Percentiles rank a stretch among this genome's conserved stretches.
Evolutionary conservation across 2,797 vertebrate genomes (phyloP).

Genomic region (Garrulus glandarius): DNA sequence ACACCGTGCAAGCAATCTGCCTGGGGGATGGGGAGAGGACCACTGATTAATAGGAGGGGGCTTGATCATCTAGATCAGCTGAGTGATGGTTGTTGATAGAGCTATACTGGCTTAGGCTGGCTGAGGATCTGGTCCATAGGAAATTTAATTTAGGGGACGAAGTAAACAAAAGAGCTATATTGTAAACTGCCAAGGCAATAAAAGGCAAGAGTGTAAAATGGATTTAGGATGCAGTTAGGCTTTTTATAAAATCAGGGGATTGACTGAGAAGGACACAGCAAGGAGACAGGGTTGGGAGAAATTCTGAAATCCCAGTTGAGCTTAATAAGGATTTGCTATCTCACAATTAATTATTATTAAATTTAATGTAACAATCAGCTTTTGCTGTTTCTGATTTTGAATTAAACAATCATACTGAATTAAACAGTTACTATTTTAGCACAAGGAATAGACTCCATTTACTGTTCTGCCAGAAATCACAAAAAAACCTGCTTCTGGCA

Average conservation of each 20-base stretch:
- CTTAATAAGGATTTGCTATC: not conserved
- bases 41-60: not conserved
- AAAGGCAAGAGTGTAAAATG: not conserved
- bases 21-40: not conserved
- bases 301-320: not conserved
- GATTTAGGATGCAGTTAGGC: conserved; percentile 12
- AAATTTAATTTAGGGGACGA: not conserved
- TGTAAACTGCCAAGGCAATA: conserved; percentile 14
- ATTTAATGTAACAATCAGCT: not conserved
- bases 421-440: not conserved
- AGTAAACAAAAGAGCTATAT: not conserved
- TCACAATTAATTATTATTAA: not conserved
- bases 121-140: not conserved
- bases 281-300: conserved; percentile 5
- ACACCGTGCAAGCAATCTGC: not conserved
- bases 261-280: conserved; percentile 8
- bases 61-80: not conserved
- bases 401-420: not conserved
- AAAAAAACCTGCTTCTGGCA: not conserved
- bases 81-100: not conserved
- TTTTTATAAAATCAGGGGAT: not conserved
- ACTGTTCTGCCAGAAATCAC: not conserved
- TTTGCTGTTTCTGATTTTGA: not conserved
- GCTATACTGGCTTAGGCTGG: not conserved
- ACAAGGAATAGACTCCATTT: not conserved